These are phyloP conservation scores for Ctenopoma multispine DNA, from an alignment of 2,797 vertebrate genomes.

Conservation along the genomic window DNA sequence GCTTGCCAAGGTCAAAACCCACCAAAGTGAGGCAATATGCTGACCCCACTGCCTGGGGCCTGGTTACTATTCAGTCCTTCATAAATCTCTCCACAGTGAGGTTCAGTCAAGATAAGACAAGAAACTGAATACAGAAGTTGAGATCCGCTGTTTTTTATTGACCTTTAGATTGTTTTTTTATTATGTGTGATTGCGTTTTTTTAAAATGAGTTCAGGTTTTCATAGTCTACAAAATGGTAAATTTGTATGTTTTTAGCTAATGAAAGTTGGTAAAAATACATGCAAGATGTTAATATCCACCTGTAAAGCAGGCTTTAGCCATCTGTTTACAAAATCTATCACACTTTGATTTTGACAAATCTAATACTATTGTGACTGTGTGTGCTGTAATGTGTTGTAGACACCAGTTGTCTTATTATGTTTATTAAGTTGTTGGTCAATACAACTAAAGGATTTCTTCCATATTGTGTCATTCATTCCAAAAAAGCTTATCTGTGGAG, in stretches of 20 bases:
- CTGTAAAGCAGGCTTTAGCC: not conserved
- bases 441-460: not conserved
- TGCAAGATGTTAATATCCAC: not conserved
- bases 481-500: not conserved
- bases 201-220: not conserved
- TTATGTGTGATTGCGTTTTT: slow-evolving; percentile 22
- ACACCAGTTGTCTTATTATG: not conserved
- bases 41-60: slow-evolving; percentile 60
- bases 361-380: not conserved
- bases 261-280: not conserved
- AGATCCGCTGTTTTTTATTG: slow-evolving; percentile 37
- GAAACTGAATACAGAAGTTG: slow-evolving; percentile 47
- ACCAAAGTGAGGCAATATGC: slow-evolving; percentile 55
- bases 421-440: no score
- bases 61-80: slow-evolving; percentile 59
- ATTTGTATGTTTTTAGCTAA: not conserved
- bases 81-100: slow-evolving; percentile 44
- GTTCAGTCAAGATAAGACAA: slow-evolving; percentile 47
- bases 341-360: not conserved
- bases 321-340: not conserved
- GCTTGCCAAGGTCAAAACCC: slow-evolving; percentile 69
- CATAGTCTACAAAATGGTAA: not conserved
- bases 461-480: not conserved
- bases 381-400: not conserved
- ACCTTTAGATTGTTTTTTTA: slow-evolving; percentile 41